Evolutionary conservation across 2,888 invertebrate genomes (phyloP).

Genomic region (Pachydiplax longipennis): DNA sequence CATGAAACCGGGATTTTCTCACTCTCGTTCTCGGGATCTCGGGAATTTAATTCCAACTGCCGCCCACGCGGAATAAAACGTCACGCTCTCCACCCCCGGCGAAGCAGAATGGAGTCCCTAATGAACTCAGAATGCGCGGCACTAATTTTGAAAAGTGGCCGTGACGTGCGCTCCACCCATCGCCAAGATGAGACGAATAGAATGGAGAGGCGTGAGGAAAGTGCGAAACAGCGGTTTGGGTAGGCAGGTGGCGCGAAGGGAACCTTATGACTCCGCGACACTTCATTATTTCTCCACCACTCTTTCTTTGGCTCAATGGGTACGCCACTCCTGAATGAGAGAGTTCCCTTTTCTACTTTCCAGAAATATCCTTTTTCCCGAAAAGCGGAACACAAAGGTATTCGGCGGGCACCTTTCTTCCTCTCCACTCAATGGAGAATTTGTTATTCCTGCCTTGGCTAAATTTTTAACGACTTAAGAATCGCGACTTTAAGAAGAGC

Average conservation of each 20-base stretch:
- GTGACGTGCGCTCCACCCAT: constrained; percentile 39
- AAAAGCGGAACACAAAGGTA: background rate
- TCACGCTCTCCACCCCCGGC: background rate
- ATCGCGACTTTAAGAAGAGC: too few relatives aligned
- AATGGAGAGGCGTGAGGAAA: background rate
- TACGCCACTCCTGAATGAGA: background rate
- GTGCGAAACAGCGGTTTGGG: background rate
- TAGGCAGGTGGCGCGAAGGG: constrained; percentile 7
- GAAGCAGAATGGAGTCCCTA: constrained; percentile 37
- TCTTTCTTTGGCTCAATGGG: background rate
- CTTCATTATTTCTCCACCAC: constrained; percentile 37
- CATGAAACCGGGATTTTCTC: too few relatives aligned
- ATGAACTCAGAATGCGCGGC: constrained; percentile 46
- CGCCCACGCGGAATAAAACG: background rate
- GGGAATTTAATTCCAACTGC: background rate
- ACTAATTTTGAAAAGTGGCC: constrained; percentile 47
- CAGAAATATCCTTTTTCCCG: background rate
- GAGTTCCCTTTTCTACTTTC: background rate
- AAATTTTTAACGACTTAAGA: background rate
- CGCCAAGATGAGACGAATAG: background rate
- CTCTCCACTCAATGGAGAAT: background rate
- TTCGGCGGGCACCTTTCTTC: background rate
- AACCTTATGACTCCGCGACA: constrained; percentile 34
- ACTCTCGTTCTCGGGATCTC: background rate
- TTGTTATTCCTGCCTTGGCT: background rate